Evolutionary conservation across 2,113 vertebrate species (phyloP).

Genomic region (Tetrax tetrax): DNA sequence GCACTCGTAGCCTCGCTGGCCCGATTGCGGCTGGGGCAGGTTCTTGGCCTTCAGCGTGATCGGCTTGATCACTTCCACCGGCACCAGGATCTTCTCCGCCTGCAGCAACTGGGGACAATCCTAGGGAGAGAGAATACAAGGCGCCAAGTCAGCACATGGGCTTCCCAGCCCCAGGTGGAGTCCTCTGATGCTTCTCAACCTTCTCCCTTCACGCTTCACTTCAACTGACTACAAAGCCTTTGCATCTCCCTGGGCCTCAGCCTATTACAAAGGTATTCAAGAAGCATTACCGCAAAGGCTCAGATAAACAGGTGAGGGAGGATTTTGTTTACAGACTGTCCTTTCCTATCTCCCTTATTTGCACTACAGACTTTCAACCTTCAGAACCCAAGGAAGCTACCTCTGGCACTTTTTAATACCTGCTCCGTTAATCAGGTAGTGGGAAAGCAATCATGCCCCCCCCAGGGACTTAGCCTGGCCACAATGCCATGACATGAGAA

Average conservation of each 20-base stretch:
- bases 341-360: neutral
- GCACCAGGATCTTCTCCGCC: conserved; percentile 91
- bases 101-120: conserved; percentile 95
- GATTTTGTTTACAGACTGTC: neutral
- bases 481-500: neutral
- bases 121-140: conserved; percentile 39
- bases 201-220: neutral
- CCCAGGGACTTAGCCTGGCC: neutral
- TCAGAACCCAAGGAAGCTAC: neutral
- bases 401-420: neutral
- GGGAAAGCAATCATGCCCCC: neutral
- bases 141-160: rapidly evolving
- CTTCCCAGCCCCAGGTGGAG: neutral
- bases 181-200: neutral
- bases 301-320: conserved; percentile 25
- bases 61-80: conserved; percentile 94
- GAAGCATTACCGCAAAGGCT: neutral
- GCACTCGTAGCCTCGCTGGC: conserved; percentile 96
- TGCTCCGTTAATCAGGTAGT: neutral
- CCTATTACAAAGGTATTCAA: neutral
- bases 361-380: neutral
- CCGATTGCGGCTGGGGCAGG: conserved; percentile 94
- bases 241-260: neutral
- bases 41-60: conserved; percentile 96
- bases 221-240: neutral